Base-by-base conservation (phyloP, 2,888 invertebrate species). In the Agrochola lota region DNA sequence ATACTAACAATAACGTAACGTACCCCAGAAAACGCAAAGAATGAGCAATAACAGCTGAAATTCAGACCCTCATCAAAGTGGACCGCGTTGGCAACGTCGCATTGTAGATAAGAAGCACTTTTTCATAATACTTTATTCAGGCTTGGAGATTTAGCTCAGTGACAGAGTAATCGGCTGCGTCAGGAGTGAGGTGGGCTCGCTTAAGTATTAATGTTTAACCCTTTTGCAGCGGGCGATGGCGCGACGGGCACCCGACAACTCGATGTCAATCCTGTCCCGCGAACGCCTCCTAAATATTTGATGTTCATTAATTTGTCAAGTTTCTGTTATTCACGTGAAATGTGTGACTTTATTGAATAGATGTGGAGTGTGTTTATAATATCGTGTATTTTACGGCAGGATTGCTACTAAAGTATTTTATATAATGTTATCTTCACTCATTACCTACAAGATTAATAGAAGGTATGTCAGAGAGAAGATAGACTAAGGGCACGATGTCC, bases 41-140 rank as follows among this genome's bases (percentile, higher is more conserved):
- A 66, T 85, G 85, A 85, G 64, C 43, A 73, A 80, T 62, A 78
- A 87, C 88, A 91, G 90, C 90, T 90, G 81, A 82, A 87, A 88
- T 90, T 88, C 90, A 89, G 91, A 96, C 96, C 96, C 96, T 96
- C 96, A 94, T 96, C 96, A 96, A 91, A 88, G 88, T 85, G 91
- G 90, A 88, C 80, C 76, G 77, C 81, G 85, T 77, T 85, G 90
- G 91, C 91, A 92, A 91, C 74, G 88, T 91, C 91, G 91, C 89
- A 85, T 86, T 88, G 90, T 90, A 94, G 96, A 96, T 96, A 96
- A 96, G 95, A 92, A 95, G 90, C 93, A 95, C 96, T 96, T 96
- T 96, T 96, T 96, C 94, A 94, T 95, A 93, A 96, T 96, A 96
- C 96, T 96, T 96, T 96, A 96, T 96, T 96, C 95, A 96, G 94